Evolutionary conservation across 2,797 vertebrate species (phyloP).

Genomic region (Dendrocincla tyrannina): DNA sequence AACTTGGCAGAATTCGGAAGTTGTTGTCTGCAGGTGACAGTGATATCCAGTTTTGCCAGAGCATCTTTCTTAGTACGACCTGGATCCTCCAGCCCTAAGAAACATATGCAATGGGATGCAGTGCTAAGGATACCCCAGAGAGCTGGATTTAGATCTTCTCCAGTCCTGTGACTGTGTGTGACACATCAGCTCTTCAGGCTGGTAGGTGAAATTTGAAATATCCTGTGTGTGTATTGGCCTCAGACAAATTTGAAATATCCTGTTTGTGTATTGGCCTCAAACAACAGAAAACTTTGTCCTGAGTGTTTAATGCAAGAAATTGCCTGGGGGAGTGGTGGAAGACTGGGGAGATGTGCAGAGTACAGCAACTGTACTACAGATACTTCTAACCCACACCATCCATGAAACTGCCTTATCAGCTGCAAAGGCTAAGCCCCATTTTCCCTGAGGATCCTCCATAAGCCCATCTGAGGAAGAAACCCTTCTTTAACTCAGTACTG

Average conservation of each 20-base stretch:
- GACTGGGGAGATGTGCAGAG: accelerated
- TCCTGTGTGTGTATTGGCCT: background rate
- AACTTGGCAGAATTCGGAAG: background rate
- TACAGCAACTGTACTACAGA: background rate
- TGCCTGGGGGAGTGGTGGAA: accelerated
- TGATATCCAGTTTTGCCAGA: background rate
- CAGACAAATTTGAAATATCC: background rate
- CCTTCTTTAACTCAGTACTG: background rate
- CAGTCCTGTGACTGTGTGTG: background rate
- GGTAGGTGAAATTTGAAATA: background rate
- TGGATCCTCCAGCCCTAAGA: background rate
- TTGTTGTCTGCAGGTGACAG: background rate
- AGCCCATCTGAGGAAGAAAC: background rate
- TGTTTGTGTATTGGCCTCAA: background rate
- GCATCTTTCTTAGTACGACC: background rate
- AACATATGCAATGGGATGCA: background rate
- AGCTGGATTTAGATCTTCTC: background rate
- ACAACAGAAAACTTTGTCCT: background rate
- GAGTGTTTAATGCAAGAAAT: background rate
- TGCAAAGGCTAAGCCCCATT: background rate
- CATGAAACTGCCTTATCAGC: background rate
- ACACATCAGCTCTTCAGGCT: background rate
- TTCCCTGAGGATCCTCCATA: background rate
- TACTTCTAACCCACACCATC: background rate
- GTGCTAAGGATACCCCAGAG: background rate